Evolutionary conservation across 2,113 vertebrate genomes (phyloP).

Genomic region (Cinclus cinclus): DNA sequence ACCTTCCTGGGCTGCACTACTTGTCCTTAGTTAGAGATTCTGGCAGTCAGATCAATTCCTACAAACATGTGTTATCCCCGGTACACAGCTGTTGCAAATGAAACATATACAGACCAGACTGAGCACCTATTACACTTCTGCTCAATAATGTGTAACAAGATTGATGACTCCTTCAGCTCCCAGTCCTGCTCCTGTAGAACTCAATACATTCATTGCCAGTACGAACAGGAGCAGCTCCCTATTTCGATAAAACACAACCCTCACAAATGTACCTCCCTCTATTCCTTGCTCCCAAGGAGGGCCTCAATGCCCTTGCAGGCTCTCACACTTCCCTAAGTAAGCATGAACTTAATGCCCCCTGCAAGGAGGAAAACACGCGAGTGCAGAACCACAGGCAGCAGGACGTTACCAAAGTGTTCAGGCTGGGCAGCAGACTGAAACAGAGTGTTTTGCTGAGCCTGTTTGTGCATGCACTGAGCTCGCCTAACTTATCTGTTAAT

Average conservation of each 20-base stretch:
- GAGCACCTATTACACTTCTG: neutral
- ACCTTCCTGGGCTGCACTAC: neutral
- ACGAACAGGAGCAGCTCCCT: neutral
- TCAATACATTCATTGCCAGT: neutral
- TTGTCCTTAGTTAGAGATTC: neutral
- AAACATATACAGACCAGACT: neutral
- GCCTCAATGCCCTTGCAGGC: neutral
- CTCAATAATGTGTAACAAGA: constrained; percentile 24
- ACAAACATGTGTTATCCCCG: neutral
- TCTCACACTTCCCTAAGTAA: neutral
- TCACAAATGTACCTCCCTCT: neutral
- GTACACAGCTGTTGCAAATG: neutral
- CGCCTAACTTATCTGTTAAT: constrained; percentile 56
- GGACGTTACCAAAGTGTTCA: neutral
- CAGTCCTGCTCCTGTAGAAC: neutral
- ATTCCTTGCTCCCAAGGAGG: neutral
- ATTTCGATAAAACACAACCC: neutral
- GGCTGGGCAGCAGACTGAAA: neutral
- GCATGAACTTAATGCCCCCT: neutral
- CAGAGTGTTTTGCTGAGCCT: neutral
- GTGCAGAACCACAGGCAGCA: neutral
- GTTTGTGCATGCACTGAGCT: neutral
- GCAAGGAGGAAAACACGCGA: neutral
- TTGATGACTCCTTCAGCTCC: constrained; percentile 9
- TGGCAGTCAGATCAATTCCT: neutral